Conservation (phyloP, 2,797 vertebrate genomes). For the Halcyon leucocephala region DNA sequence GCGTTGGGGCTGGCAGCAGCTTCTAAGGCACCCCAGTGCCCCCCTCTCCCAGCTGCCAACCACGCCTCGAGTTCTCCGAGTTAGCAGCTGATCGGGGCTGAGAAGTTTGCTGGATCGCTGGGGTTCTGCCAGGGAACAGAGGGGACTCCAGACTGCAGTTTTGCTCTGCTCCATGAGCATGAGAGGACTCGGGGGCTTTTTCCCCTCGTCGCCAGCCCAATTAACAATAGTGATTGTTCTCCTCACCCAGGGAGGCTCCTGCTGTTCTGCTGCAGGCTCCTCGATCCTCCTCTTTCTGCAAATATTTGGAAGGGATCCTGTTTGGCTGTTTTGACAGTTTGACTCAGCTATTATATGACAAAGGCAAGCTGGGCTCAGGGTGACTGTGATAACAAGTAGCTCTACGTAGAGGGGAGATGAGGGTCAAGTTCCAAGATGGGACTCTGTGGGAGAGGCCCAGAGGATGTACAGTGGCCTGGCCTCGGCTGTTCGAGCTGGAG, state of each 20-base stretch:
- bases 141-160: neutral
- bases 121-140: neutral
- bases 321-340: neutral
- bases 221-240: constrained; percentile 7
- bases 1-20: neutral
- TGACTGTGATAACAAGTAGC: neutral
- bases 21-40: neutral
- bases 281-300: neutral
- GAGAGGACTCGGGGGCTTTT: neutral
- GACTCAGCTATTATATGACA: constrained; percentile 7
- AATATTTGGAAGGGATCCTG: constrained; percentile 14
- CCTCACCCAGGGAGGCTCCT: neutral
- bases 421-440: neutral
- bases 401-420: neutral
- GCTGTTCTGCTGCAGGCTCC: neutral
- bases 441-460: neutral
- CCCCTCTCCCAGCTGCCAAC: neutral
- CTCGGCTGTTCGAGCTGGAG: neutral
- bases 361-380: neutral
- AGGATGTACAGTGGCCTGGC: neutral
- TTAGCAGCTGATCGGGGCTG: neutral
- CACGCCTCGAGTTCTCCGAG: neutral
- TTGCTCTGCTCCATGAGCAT: rapidly evolving
- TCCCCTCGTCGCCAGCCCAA: rapidly evolving
- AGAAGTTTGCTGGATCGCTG: neutral